Conservation (phyloP, 1,140 invertebrate species). For the Metaphire vulgaris region DNA sequence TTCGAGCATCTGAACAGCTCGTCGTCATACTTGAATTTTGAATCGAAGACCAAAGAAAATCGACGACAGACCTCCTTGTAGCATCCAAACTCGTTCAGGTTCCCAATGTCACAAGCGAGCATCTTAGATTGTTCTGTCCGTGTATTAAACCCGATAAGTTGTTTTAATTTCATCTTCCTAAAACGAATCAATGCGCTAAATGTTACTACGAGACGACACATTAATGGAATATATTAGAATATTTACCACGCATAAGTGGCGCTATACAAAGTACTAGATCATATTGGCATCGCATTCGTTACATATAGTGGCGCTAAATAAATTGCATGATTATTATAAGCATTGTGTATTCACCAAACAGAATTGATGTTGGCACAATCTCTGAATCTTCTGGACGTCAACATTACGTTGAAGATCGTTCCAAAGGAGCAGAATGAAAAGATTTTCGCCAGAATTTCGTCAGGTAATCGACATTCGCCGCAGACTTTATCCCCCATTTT, state of each 20-base stretch:
- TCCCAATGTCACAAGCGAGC: not conserved
- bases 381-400: not conserved
- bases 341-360: not conserved
- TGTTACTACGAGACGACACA: not conserved
- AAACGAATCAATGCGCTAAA: not conserved
- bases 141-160: not conserved
- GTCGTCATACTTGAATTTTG: not conserved
- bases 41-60: not conserved
- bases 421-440: not conserved
- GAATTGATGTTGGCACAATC: not conserved
- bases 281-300: no score
- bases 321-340: not conserved
- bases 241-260: not conserved
- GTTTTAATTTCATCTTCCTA: not conserved
- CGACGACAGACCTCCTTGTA: not conserved
- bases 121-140: not conserved
- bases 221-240: not conserved
- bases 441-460: not conserved
- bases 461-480: not conserved
- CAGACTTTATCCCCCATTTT: not conserved
- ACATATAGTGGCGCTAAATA: no score
- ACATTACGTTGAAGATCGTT: not conserved
- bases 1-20: not conserved
- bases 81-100: not conserved
- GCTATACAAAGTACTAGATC: not conserved